Conservation (phyloP, 2,888 invertebrate genomes). For the Apodemia duryi region DNA sequence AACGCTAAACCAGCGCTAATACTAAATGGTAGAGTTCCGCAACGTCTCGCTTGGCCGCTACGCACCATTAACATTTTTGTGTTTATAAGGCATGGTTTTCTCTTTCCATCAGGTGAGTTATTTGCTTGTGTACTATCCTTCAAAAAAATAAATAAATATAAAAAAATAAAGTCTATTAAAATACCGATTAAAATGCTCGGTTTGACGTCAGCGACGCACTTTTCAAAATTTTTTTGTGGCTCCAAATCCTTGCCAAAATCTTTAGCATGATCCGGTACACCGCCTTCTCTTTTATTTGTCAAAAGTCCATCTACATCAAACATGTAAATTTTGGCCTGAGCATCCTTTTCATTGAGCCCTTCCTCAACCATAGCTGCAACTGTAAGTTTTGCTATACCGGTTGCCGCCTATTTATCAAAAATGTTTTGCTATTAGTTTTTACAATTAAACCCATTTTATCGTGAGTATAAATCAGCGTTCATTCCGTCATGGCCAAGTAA, state of each 20-base stretch:
- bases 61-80: too few relatives aligned
- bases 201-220: conserved; percentile 89
- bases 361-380: conserved; percentile 92
- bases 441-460: too few relatives aligned
- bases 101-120: too few relatives aligned
- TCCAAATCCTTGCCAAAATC: conserved; percentile 88
- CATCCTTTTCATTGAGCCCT: conserved; percentile 82
- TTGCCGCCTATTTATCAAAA: conserved; percentile 83
- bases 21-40: too few relatives aligned
- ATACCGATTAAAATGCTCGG: conserved; percentile 93
- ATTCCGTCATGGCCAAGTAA: too few relatives aligned
- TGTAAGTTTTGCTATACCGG: conserved; percentile 94
- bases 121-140: too few relatives aligned
- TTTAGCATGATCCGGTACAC: conserved; percentile 84
- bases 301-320: conserved; percentile 95
- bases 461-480: too few relatives aligned
- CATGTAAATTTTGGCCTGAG: conserved; percentile 94
- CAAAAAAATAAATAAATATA: too few relatives aligned
- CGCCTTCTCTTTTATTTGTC: conserved; percentile 82
- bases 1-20: too few relatives aligned
- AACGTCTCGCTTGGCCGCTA: too few relatives aligned
- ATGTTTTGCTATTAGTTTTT: not conserved
- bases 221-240: conserved; percentile 87
- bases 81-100: too few relatives aligned
- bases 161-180: not conserved